Base-by-base conservation (phyloP, 2,888 invertebrate genomes). In the Micoletzkya japonica region DNA sequence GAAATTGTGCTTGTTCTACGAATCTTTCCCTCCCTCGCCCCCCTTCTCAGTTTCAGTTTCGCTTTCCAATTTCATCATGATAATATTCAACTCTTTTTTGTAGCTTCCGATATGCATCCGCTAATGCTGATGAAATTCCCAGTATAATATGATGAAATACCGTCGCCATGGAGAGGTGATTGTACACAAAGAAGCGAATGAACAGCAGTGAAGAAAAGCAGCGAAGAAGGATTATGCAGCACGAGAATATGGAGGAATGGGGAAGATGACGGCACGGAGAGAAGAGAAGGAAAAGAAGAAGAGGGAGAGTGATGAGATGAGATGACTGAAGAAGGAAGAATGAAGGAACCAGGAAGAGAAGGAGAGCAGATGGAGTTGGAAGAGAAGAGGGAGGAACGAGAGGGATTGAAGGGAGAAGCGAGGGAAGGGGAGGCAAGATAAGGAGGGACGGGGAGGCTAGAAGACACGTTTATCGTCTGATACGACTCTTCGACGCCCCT, bases 241-340 rank as follows among this genome's bases (percentile, higher is more conserved):
- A 61, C 67, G 59, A 70, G 64, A 61, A 63, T 36, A 60, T 69
- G 70, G 34, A 57, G 56, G 24, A 24, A 24, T 7, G 54, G 26
- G 24, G 54, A 24, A 54, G 54, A 54, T 7, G 54, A 24, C 10
- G 54, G 24, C 10, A 24, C 17, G 24, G 54, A 54, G 24, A 7
- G 54, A 54, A 24, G 24, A 24, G 54, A 20, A 44, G 44, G 20
- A 20, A 20, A 20, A 44, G 44, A 44, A 44, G 44, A 20, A 44
- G 44, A 44, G 44, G 44, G 44, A 44, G 44, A 44, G 44, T 10
- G 10, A 44, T 10, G 20, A 20, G 44, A 44, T 10, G 20, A 20
- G 44, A 20, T 14, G 44, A 44, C 10, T 10, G 44, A 44, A 20
- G 20, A 20, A 20, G 44, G 20, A 20, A 54, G 54, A 24, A 24